Evolutionary conservation across 2,113 vertebrate species (phyloP), one percentile per base, ranked within the genome.

Genomic region (Madoqua kirkii): DNA sequence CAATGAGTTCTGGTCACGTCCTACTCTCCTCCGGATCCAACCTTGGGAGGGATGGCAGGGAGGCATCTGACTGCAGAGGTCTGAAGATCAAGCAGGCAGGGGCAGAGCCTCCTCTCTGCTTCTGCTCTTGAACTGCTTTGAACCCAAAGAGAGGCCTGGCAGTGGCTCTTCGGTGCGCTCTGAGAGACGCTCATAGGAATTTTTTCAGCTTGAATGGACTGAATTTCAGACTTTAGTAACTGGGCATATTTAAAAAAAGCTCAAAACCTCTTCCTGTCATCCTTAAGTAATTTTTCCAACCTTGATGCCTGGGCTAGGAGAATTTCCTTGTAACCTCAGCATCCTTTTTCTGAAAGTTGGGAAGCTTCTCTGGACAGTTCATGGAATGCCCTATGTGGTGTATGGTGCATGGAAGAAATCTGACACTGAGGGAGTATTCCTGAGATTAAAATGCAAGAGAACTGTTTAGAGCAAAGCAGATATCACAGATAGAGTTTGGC

Each of bases 401-500:
- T 31, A 10, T 87, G 50, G 92, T 50, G 36, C 64, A 82, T 55
- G 89, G 91, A 97, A 54, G 97, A 96, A 64, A 96, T 91, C 59
- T 95, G 93, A 87, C 78, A 79, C 90, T 76, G 62, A 95, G 89
- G 91, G 59, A 94, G 60, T 36, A 87, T 94, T 59, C 87, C 45
- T 74, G 79, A 97, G 91, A 97, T 97, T 96, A 97, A 93, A 88
- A 86, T 40, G 83, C 71, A 95, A 71, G 78, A 96, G 95, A 60
- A 71, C 81, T 62, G 76, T 81, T 87, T 82, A 96, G 89, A 97
- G 92, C 92, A 97, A 97, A 96, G 96, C 91, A 43, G 90, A 89
- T 21, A 59, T 87, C 6, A 0, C 21, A 95, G 98, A 96, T 93
- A 96, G 98, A 79, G 91, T 98, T 96, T 98, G 97, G 96, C 97